Percentiles rank a stretch among this genome's conserved stretches.
Conservation (phyloP, 2,888 invertebrate genomes). For the Dynastes grantii region DNA sequence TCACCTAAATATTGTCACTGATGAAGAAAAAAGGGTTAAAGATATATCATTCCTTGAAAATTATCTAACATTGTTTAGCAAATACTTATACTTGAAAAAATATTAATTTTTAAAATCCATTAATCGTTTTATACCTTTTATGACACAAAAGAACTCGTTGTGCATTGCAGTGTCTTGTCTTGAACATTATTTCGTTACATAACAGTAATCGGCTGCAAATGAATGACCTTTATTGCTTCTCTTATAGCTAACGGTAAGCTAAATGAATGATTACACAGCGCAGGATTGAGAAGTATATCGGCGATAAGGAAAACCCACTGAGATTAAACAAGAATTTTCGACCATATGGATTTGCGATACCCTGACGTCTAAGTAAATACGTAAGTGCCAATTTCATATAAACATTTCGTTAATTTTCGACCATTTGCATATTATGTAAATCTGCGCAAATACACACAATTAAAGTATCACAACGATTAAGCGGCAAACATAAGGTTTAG, state of each 20-base stretch:
- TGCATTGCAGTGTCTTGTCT: too few relatives aligned
- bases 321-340: neutral
- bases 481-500: neutral
- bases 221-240: slow-evolving; percentile 22
- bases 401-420: neutral
- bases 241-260: slow-evolving; percentile 20
- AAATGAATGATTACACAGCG: slow-evolving; percentile 16
- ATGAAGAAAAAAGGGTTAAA: too few relatives aligned
- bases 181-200: slow-evolving; percentile 4
- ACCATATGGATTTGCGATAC: neutral
- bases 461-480: slow-evolving; percentile 10
- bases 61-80: too few relatives aligned
- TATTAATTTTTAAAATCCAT: too few relatives aligned
- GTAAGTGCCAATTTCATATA: neutral
- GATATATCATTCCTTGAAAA: too few relatives aligned
- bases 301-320: neutral
- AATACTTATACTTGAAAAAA: too few relatives aligned
- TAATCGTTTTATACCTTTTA: too few relatives aligned
- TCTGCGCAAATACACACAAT: neutral
- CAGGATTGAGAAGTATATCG: neutral
- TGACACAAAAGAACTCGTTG: too few relatives aligned
- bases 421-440: slow-evolving; percentile 16
- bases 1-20: too few relatives aligned
- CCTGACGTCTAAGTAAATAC: too few relatives aligned
- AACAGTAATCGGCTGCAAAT: slow-evolving; percentile 21